phyloP scores from a whole-genome alignment of 2,113 vertebrate species.

The Lophochroa leadbeateri region DNA sequence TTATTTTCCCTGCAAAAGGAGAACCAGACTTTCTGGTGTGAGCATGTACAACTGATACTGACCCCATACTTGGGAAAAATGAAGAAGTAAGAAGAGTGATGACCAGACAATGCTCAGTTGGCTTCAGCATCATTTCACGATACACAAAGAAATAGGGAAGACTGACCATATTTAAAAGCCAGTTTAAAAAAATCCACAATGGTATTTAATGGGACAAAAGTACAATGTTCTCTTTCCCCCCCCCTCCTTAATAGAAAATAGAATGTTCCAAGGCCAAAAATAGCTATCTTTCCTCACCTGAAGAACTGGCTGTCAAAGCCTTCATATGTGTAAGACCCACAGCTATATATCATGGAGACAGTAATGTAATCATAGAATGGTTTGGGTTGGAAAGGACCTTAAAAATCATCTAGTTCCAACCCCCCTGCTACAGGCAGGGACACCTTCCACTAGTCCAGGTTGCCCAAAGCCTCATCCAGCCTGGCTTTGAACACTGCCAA shows the following conservation, averaged over 20 bases:
- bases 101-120: not conserved
- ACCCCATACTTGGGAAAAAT: not conserved
- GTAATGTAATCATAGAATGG: not conserved
- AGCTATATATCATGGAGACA: not conserved
- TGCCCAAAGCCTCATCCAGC: not conserved
- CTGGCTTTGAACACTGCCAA: not conserved
- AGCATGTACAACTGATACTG: not conserved
- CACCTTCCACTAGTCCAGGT: not conserved
- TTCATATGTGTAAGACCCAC: not conserved
- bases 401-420: not conserved
- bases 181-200: not conserved
- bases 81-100: not conserved
- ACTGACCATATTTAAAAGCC: not conserved
- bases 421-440: not conserved
- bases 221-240: not conserved
- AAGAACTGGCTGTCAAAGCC: not conserved
- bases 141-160: not conserved
- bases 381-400: not conserved
- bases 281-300: not conserved
- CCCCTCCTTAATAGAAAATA: not conserved
- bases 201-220: not conserved
- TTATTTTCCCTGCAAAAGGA: not conserved
- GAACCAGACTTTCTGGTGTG: not conserved
- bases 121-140: not conserved
- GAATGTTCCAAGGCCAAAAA: not conserved